phyloP scores from a whole-genome alignment of 2,888 invertebrate species.

The Theristus sp. region DNA sequence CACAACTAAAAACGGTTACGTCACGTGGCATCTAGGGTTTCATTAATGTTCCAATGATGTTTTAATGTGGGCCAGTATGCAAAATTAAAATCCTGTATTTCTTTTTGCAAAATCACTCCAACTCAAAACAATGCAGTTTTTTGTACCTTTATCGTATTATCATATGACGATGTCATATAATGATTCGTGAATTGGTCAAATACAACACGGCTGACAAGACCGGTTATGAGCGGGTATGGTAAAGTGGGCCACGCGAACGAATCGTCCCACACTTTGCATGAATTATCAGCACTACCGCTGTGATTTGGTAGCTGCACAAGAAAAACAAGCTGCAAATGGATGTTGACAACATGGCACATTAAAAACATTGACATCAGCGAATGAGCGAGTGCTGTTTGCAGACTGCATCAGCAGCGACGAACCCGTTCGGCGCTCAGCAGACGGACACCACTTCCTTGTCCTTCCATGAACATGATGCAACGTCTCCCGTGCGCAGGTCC shows the following conservation, averaged over 20 bases:
- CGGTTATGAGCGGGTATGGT: slow-evolving; percentile 86
- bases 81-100: too few species aligned
- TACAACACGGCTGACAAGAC: slow-evolving; percentile 63
- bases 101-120: background rate
- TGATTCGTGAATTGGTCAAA: slow-evolving; percentile 50
- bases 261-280: slow-evolving; percentile 82
- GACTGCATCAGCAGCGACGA: slow-evolving; percentile 25
- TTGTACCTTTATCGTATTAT: slow-evolving; percentile 71
- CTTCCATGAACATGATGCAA: slow-evolving; percentile 96
- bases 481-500: slow-evolving; percentile 89
- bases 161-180: slow-evolving; percentile 80
- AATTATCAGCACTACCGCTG: slow-evolving; percentile 85
- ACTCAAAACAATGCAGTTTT: too few species aligned
- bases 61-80: too few species aligned
- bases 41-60: too few species aligned
- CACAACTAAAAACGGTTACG: slow-evolving; percentile 50
- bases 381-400: too few species aligned
- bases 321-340: too few species aligned
- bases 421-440: slow-evolving; percentile 75
- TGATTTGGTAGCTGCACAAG: slow-evolving; percentile 39
- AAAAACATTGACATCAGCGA: too few species aligned
- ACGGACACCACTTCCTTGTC: slow-evolving; percentile 72
- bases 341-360: too few species aligned
- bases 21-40: too few species aligned
- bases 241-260: slow-evolving; percentile 62